phyloP scores from a whole-genome alignment of 37 sponge, comb jelly and placozoan genomes.

The Theonella swinhoei region DNA sequence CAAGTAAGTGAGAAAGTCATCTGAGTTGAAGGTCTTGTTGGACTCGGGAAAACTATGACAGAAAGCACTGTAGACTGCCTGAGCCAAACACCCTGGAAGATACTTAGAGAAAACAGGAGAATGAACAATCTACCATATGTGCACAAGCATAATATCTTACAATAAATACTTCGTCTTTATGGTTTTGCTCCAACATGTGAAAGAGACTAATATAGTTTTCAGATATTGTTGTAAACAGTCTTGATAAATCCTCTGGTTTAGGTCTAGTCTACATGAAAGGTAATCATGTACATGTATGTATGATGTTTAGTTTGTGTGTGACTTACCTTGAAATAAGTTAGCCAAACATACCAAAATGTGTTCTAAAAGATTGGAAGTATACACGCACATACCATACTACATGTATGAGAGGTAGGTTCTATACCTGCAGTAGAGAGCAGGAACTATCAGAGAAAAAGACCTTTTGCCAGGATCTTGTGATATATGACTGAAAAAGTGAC shows the following conservation, averaged over 20 bases:
- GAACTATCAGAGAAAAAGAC: slow-evolving; percentile 63
- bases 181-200: not conserved
- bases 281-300: not conserved
- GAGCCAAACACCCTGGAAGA: slow-evolving; percentile 61
- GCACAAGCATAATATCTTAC: slow-evolving; percentile 39
- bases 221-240: slow-evolving; percentile 58
- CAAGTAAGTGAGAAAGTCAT: slow-evolving; percentile 36
- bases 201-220: slow-evolving; percentile 36
- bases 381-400: not conserved
- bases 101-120: slow-evolving; percentile 26
- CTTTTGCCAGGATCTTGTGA: slow-evolving; percentile 51
- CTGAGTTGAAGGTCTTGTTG: slow-evolving; percentile 26
- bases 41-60: slow-evolving; percentile 67
- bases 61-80: slow-evolving; percentile 68
- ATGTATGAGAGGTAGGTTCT: not conserved
- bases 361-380: slow-evolving; percentile 43
- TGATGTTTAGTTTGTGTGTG: not conserved
- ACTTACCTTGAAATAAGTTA: slow-evolving; percentile 70
- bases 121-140: not conserved
- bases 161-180: slow-evolving; percentile 60
- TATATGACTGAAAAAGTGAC: slow-evolving; percentile 9
- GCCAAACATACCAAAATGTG: slow-evolving; percentile 85
- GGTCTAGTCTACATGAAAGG: slow-evolving; percentile 32
- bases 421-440: slow-evolving; percentile 54
- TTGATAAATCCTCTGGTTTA: slow-evolving; percentile 22